phyloP scores from a whole-genome alignment of 2,113 vertebrate genomes.

The Gnathonemus longibarbis region DNA sequence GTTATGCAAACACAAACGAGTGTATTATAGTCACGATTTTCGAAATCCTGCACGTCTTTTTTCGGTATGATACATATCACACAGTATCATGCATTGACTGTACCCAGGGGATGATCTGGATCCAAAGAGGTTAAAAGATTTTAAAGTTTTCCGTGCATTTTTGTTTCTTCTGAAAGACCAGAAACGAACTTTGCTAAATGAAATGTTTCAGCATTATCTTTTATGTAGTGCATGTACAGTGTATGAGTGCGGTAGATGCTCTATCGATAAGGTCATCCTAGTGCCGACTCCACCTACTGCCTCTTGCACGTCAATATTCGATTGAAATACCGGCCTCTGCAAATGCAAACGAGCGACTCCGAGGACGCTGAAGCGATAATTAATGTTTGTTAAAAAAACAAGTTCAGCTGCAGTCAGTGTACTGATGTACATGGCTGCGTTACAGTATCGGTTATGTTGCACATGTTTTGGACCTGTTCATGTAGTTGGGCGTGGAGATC shows the following conservation, averaged over 20 bases:
- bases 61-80: background rate
- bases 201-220: background rate
- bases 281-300: background rate
- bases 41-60: background rate
- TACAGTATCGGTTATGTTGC: background rate
- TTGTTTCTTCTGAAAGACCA: background rate
- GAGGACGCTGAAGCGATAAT: background rate
- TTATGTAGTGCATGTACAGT: background rate
- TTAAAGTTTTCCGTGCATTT: background rate
- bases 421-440: background rate
- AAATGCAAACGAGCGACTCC: background rate
- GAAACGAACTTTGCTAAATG: background rate
- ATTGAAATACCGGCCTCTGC: background rate
- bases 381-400: background rate
- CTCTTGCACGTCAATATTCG: background rate
- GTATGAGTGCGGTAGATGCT: background rate
- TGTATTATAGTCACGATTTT: background rate
- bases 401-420: background rate
- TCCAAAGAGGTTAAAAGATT: background rate
- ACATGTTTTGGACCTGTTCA: background rate
- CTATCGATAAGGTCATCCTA: background rate
- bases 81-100: background rate
- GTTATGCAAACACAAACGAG: background rate
- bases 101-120: background rate
- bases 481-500: background rate